These are phyloP conservation scores for Lasioglossum morio DNA, from an alignment of 2,888 invertebrate species.

Conservation along the genomic window DNA sequence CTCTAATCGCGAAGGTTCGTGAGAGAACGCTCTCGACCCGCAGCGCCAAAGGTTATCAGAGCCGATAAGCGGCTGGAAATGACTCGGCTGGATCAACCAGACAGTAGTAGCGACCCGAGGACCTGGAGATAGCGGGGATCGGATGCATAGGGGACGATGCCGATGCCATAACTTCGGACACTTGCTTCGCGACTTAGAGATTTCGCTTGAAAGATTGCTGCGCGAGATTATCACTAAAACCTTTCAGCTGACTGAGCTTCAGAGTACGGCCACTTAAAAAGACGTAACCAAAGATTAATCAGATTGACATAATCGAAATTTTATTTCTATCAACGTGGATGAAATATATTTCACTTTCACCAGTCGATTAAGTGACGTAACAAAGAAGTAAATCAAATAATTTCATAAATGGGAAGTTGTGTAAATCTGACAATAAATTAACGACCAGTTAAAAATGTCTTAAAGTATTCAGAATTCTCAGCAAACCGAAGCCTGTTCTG, in stretches of 20 bases:
- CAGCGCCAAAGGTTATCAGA: constrained; percentile 30
- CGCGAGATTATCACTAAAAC: background rate
- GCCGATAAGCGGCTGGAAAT: constrained; percentile 25
- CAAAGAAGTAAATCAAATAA: too few species aligned
- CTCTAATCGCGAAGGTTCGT: constrained; percentile 35
- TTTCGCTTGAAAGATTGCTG: background rate
- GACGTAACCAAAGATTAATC: background rate
- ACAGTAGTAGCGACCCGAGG: background rate
- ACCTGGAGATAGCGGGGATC: background rate
- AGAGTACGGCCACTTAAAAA: background rate
- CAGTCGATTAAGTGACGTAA: background rate
- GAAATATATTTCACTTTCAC: too few species aligned
- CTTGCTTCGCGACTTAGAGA: background rate
- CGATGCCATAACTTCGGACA: background rate
- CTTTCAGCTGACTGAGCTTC: background rate
- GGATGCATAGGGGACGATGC: background rate
- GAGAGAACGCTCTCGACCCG: constrained; percentile 12
- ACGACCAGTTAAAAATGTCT: background rate
- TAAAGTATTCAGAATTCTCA: background rate
- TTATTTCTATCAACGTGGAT: too few species aligned
- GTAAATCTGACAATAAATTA: too few species aligned
- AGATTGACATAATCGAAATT: too few species aligned
- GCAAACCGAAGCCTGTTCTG: background rate
- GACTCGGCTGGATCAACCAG: background rate
- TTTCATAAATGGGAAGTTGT: too few species aligned